phyloP scores from a whole-genome alignment of 2,888 invertebrate genomes.

The Smittia aterrima region DNA sequence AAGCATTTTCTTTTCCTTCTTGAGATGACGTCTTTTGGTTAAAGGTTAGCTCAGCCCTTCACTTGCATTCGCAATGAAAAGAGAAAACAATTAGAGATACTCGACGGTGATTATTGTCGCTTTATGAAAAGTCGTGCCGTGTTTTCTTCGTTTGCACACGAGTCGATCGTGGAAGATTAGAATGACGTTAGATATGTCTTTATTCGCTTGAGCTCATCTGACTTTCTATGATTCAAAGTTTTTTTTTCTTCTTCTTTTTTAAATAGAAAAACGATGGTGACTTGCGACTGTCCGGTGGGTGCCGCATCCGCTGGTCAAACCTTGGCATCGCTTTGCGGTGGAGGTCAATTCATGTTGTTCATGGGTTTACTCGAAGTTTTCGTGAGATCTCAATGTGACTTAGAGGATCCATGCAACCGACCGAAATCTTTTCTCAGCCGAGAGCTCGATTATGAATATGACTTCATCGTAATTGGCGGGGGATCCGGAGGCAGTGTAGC shows the following conservation, averaged over 20 bases:
- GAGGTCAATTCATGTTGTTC: constrained; percentile 82
- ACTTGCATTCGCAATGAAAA: too few species aligned
- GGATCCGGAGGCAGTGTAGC: constrained; percentile 54
- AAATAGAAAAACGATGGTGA: constrained; percentile 51
- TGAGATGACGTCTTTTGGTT: too few species aligned
- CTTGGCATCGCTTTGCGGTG: constrained; percentile 79
- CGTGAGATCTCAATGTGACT: constrained; percentile 79
- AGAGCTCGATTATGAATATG: constrained; percentile 51
- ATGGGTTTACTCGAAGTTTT: constrained; percentile 87
- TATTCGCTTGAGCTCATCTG: too few species aligned
- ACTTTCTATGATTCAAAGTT: too few species aligned
- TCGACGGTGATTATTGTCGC: too few species aligned
- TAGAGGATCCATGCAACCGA: constrained; percentile 82
- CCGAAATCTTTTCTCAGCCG: constrained; percentile 56
- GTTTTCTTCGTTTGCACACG: too few species aligned
- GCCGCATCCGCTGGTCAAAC: constrained; percentile 73
- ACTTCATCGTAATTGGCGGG: constrained; percentile 54
- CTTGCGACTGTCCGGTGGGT: constrained; percentile 77
- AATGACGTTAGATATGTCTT: too few species aligned
- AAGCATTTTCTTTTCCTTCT: too few species aligned
- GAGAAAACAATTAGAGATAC: too few species aligned
- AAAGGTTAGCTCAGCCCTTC: too few species aligned
- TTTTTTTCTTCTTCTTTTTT: not conserved
- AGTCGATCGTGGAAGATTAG: too few species aligned
- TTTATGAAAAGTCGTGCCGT: too few species aligned